Evolutionary conservation across 2,113 vertebrate genomes (phyloP), one percentile per base, ranked within the genome.

Genomic region (Gasterosteus aculeatus): DNA sequence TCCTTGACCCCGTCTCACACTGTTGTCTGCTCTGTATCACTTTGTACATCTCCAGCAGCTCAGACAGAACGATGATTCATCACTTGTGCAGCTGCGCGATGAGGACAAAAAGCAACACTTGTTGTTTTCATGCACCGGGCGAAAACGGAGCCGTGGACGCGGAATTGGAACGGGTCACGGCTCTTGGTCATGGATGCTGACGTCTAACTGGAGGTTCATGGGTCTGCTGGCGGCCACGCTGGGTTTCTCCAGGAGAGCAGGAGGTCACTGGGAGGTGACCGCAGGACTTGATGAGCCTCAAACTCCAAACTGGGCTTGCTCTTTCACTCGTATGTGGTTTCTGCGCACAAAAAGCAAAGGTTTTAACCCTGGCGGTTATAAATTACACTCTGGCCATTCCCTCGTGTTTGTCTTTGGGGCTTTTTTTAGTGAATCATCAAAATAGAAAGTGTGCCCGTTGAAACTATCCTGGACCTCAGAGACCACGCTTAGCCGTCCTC

Each of bases 381-480:
- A 83, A 83, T 86, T 70, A 68, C 35, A 57, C 42, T 77, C 10
- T 64, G 65, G 81, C 75, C 65, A 31, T 81, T 66, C 60, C 64
- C 59, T 75, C 22, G 77, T 86, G 87, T 81, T 91, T 87, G 78
- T 47, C 75, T 78, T 75, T 15, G 10, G 68, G 75, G 49, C 46
- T 12, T 46, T 82, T 84, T 85, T 86, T 72, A 69, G 80, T 86
- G 62, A 79, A 72, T 64, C 82, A 16, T 86, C 73, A 83, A 84
- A 91, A 91, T 88, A 88, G 84, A 87, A 84, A 67, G 78, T 31
- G 22, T 58, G 1, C 78, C 78, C 87, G 51, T 56, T 33, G 71
- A 75, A 77, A 69, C 77, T 12, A 54, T 38, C 85, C 83, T 75
- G 89, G 87, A 85, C 87, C 88, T 88, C 74, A 78, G 82, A 86